Conservation (phyloP, 2,113 vertebrate species). For the Callocephalon fimbriatum region DNA sequence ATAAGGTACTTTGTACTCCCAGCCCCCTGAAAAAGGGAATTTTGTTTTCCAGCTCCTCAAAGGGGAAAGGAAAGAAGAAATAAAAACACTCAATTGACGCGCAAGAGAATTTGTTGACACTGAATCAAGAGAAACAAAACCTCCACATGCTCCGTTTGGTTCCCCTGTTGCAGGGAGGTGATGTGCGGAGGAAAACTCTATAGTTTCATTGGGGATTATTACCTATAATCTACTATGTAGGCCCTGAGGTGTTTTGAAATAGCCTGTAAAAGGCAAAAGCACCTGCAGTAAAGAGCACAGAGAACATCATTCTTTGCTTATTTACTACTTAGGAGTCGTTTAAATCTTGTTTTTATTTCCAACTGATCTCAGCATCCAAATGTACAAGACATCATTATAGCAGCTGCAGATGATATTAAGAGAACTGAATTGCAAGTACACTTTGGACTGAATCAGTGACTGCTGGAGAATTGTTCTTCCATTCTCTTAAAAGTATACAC, state of each 20-base stretch:
- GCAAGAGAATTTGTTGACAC: background rate
- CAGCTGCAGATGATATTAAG: background rate
- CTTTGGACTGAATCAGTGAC: background rate
- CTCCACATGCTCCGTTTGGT: background rate
- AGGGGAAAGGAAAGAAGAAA: background rate
- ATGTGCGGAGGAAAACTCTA: background rate
- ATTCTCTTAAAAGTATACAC: background rate
- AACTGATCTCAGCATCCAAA: slow-evolving; percentile 10
- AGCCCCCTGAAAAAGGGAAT: background rate
- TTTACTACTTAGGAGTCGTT: slow-evolving; percentile 23
- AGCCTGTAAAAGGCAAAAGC: background rate
- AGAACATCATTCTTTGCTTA: background rate
- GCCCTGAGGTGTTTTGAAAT: background rate
- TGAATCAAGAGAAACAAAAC: slow-evolving; percentile 13
- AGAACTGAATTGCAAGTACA: background rate
- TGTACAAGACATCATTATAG: background rate
- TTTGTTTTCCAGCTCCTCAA: background rate
- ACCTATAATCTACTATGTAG: background rate
- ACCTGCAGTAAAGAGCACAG: background rate
- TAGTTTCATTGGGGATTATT: background rate
- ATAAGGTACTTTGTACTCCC: background rate
- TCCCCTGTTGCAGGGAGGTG: background rate
- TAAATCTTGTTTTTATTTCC: slow-evolving; percentile 17
- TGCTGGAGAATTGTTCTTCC: background rate
- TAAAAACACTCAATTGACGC: background rate